Conservation (phyloP, 2,797 vertebrate species). For the Acrocephalus scirpaceus region DNA sequence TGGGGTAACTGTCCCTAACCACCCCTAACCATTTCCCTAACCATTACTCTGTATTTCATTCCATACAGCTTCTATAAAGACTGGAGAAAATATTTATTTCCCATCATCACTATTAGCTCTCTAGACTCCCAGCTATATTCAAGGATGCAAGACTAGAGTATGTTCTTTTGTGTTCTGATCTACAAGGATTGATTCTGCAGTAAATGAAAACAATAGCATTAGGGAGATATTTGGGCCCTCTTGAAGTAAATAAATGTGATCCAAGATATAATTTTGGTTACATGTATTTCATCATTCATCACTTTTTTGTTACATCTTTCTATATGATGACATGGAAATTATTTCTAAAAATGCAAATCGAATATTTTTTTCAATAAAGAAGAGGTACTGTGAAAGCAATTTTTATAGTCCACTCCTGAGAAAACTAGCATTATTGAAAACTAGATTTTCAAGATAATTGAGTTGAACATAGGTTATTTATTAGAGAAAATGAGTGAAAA, state of each 20-base stretch:
- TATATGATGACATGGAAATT: background rate
- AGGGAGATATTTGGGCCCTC: background rate
- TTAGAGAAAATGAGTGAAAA: constrained; percentile 30
- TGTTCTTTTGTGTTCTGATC: background rate
- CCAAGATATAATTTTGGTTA: background rate
- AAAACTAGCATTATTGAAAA: background rate
- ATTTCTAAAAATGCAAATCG: background rate
- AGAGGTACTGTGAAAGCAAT: background rate
- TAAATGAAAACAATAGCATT: background rate
- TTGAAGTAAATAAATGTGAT: background rate
- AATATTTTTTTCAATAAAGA: background rate
- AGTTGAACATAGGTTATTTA: background rate
- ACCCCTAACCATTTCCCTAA: background rate
- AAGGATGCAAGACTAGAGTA: background rate
- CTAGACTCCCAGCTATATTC: background rate
- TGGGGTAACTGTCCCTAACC: background rate
- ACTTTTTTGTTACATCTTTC: background rate
- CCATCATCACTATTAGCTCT: background rate
- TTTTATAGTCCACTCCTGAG: background rate
- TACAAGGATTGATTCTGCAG: background rate
- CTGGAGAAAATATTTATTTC: background rate
- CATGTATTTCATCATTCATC: background rate
- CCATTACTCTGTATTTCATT: background rate
- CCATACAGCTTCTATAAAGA: background rate
- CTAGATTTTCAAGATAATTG: background rate